Evolutionary conservation across 2,888 invertebrate genomes (phyloP).

Genomic region (Pomacea canaliculata): DNA sequence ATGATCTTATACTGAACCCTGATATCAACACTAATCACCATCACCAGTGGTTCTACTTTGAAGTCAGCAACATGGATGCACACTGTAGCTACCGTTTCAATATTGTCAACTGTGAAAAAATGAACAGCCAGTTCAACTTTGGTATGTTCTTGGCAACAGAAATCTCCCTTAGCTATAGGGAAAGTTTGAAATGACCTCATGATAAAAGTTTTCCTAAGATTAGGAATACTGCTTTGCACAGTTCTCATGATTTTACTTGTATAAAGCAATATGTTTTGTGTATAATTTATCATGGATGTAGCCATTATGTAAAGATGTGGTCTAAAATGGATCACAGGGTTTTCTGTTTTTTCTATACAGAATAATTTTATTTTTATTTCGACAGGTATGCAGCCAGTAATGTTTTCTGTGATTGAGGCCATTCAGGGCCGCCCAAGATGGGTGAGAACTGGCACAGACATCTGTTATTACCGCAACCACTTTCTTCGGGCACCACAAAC

Average conservation of each 20-base stretch:
- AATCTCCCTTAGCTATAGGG: neutral
- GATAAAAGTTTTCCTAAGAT: too few relatives aligned
- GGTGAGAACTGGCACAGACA: conserved; percentile 81
- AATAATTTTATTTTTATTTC: neutral
- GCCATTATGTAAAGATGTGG: too few relatives aligned
- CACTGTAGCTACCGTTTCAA: conserved; percentile 83
- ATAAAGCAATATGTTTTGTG: too few relatives aligned
- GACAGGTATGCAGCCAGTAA: conserved; percentile 85
- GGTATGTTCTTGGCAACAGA: conserved; percentile 69
- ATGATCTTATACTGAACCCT: conserved; percentile 85
- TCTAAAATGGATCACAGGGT: too few relatives aligned
- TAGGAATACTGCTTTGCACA: too few relatives aligned
- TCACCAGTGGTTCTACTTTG: conserved; percentile 92
- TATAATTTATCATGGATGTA: too few relatives aligned
- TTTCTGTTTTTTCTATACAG: neutral
- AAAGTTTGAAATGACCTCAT: too few relatives aligned
- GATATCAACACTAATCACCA: conserved; percentile 83
- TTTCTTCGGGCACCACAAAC: conserved; percentile 63
- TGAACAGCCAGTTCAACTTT: conserved; percentile 87
- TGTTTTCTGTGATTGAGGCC: conserved; percentile 86
- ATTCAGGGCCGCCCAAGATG: conserved; percentile 74
- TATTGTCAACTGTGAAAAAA: conserved; percentile 88
- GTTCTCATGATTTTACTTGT: too few relatives aligned
- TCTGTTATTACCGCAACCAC: conserved; percentile 85
- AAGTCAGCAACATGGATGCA: conserved; percentile 82